Base-by-base conservation (phyloP, 2,113 vertebrate genomes). In the Heterocephalus glaber region DNA sequence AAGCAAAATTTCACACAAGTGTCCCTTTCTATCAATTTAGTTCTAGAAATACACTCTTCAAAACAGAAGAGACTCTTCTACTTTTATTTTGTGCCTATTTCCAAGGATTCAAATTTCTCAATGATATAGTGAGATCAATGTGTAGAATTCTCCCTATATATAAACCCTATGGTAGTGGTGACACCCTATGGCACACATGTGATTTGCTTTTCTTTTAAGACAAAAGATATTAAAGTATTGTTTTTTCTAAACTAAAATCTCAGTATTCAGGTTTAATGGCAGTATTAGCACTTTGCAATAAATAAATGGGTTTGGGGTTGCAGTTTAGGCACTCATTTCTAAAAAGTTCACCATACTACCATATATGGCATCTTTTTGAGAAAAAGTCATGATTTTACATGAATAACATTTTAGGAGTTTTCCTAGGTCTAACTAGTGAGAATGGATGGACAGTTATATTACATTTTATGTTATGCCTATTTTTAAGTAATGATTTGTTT, bases 401-500 rank as follows among this genome's bases (percentile, higher is more conserved):
- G 3, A 35, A 90, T 58, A 49, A 30, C 81, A 24, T n/a, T 96
- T 81, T 16, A 38, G 68, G n/a, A 82, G 44, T 70, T 61, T 79
- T 11, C 44, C 33, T 65, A 26, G 16, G 66, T 90, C 24, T 72
- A 49, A 38, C 85, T 47, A 28, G 20, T 38, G 3, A 86, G 52
- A 92, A 49, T 1, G 4, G 8, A 61, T 81, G n/a, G 22, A 7
- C n/a, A 49, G n/a, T 56, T 58, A 26, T 5, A 41, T 54, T 79
- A 83, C 77, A 72, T 72, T 83, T 47, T 28, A 65, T 82, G 14
- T 28, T 86, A 47, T 49, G 10, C n/a, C 92, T 83, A 0, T 11
- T 74, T 87, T 74, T 9, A 33, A n/a, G 52, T 52, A 76, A 70
- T 81, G 35, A 80, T 76, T 86, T 89, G 1, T 86, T 95, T 95